Conservation (phyloP, 2,888 invertebrate species). For the Galerucella nymphaeae region DNA sequence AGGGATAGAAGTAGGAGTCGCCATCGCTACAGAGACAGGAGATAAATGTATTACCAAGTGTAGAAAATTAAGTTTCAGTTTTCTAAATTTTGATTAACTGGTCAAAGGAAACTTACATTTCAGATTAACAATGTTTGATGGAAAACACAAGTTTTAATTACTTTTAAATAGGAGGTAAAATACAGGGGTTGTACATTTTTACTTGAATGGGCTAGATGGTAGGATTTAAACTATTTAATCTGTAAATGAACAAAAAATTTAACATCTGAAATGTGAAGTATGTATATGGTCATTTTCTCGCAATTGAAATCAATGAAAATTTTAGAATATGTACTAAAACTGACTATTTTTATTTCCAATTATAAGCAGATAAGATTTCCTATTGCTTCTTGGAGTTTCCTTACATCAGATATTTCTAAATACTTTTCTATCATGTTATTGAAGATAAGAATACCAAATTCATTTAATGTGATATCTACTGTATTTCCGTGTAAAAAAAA, state of each 20-base stretch:
- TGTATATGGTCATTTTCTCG: too few relatives aligned
- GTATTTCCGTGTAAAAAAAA: conserved; percentile 16
- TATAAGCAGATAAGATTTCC: neutral
- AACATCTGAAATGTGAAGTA: too few relatives aligned
- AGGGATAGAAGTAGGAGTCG: conserved; percentile 58
- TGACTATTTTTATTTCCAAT: neutral
- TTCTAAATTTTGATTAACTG: neutral
- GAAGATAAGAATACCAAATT: conserved; percentile 11
- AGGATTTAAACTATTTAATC: too few relatives aligned
- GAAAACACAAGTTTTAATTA: neutral
- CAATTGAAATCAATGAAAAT: too few relatives aligned
- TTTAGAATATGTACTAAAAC: too few relatives aligned
- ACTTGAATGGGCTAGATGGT: too few relatives aligned
- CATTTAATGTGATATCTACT: conserved; percentile 12
- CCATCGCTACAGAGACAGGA: conserved; percentile 67
- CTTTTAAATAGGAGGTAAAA: neutral
- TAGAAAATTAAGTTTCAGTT: neutral
- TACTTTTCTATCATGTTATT: neutral
- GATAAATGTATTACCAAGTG: conserved; percentile 49
- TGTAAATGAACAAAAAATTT: too few relatives aligned
- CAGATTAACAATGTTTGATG: neutral
- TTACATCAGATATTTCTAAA: conserved; percentile 2
- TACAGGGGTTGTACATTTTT: neutral
- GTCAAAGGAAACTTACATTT: conserved; percentile 6
- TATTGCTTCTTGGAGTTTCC: conserved; percentile 6